A percentile compares a stretch with the other conserved stretches of the same genome.
Conservation (phyloP, 53 echinoderm and acorn worm genomes). For the Glandiceps talaboti region DNA sequence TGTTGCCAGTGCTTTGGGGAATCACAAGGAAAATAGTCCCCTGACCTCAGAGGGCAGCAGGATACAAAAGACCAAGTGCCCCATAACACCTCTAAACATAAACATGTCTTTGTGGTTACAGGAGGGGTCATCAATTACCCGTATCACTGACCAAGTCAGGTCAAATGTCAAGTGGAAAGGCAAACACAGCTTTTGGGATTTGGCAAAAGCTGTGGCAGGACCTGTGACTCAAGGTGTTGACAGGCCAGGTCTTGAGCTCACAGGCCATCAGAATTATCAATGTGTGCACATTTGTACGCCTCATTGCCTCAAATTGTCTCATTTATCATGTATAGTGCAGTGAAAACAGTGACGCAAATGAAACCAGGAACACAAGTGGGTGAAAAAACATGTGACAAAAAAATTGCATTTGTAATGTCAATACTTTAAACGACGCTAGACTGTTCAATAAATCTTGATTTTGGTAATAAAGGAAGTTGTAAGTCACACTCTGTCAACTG, state of each 20-base stretch:
- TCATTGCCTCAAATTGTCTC: neutral
- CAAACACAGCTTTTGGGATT: neutral
- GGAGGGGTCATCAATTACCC: neutral
- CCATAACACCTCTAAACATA: neutral
- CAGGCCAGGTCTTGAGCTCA: neutral
- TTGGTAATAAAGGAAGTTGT: neutral
- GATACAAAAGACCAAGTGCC: neutral
- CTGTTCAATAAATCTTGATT: neutral
- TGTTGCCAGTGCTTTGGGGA: neutral
- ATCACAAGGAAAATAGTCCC: neutral
- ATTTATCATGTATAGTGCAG: neutral
- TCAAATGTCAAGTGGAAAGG: neutral
- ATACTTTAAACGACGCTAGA: neutral
- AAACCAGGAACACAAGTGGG: neutral
- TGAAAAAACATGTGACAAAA: neutral
- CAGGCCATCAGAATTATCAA: neutral
- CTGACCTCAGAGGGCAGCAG: neutral
- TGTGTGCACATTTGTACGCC: neutral
- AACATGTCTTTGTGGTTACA: neutral
- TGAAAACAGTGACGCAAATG: neutral
- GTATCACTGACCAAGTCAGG: neutral
- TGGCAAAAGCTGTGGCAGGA: neutral
- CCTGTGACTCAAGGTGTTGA: neutral
- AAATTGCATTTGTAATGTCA: neutral
- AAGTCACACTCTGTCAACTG: neutral